A percentile compares a stretch with the other conserved stretches of the same genome.
Conservation (phyloP, 1,140 invertebrate genomes). For the Hylaeus anthracinus region DNA sequence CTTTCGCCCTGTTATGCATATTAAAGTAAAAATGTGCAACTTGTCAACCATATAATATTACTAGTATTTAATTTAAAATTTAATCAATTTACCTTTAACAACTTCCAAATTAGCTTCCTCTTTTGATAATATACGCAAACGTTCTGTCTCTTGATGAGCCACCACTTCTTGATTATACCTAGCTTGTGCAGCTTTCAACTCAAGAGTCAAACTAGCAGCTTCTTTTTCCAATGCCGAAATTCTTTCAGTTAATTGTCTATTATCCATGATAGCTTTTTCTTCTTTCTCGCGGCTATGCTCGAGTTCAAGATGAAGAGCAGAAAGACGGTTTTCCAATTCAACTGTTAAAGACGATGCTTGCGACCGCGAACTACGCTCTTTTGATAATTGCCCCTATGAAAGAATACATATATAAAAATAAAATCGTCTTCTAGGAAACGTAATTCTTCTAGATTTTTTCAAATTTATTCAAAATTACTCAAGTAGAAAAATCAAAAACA, state of each 20-base stretch:
- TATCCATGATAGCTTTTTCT: slow-evolving; percentile 87
- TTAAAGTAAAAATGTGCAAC: slow-evolving; percentile 10
- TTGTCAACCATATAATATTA: slow-evolving; percentile 13
- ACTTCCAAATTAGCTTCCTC: slow-evolving; percentile 95
- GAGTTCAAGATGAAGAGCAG: slow-evolving; percentile 88
- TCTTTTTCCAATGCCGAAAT: slow-evolving; percentile 94
- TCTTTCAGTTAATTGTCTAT: slow-evolving; percentile 88
- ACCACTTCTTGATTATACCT: slow-evolving; percentile 94
- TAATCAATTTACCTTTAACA: slow-evolving; percentile 87
- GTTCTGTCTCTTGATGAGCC: slow-evolving; percentile 94
- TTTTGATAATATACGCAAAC: slow-evolving; percentile 89
- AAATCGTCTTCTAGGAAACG: no score
- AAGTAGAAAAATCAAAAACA: no score
- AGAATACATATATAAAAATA: background rate
- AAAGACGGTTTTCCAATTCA: slow-evolving; percentile 89
- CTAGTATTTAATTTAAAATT: slow-evolving; percentile 1
- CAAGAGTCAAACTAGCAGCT: slow-evolving; percentile 91
- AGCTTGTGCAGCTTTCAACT: slow-evolving; percentile 92
- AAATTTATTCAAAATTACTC: no score
- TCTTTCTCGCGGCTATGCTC: slow-evolving; percentile 88
- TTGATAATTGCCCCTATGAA: slow-evolving; percentile 87
- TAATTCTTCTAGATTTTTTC: no score
- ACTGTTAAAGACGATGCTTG: slow-evolving; percentile 86
- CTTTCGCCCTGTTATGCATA: slow-evolving; percentile 72
- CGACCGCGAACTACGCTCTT: slow-evolving; percentile 88